These are phyloP conservation scores for Pachypanchax playfairii DNA, from an alignment of 2,113 vertebrate genomes.

Conservation along the genomic window DNA sequence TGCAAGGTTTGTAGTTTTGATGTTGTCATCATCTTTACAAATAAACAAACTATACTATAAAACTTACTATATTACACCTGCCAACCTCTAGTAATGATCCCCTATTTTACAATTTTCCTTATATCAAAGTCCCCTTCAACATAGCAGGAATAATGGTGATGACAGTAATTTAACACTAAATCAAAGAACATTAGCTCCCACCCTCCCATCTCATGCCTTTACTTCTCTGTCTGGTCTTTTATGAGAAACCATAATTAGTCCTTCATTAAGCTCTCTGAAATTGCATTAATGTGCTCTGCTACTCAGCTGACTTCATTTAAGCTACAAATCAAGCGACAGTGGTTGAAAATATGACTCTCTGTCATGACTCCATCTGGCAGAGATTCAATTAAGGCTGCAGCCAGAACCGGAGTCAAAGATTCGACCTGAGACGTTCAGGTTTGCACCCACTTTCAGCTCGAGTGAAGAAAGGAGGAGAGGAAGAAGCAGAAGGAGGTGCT, in stretches of 20 bases:
- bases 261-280: constrained; percentile 72
- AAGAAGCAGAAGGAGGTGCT: constrained; percentile 8
- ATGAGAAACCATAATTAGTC: constrained; percentile 72
- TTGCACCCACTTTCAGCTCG: background rate
- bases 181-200: constrained; percentile 47
- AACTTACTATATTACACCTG: no score
- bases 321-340: constrained; percentile 67
- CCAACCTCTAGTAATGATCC: constrained; percentile 1
- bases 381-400: constrained; percentile 60
- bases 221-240: constrained; percentile 49
- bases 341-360: constrained; percentile 40
- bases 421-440: constrained; percentile 20
- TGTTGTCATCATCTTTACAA: no score
- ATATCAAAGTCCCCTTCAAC: constrained; percentile 37
- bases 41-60: no score
- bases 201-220: constrained; percentile 30
- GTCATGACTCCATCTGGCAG: constrained; percentile 65
- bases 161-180: constrained; percentile 60
- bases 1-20: no score
- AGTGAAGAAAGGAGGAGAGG: background rate
- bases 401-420: constrained; percentile 37
- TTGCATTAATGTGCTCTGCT: constrained; percentile 73
- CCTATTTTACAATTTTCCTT: constrained; percentile 26
- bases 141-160: constrained; percentile 56
- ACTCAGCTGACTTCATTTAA: constrained; percentile 65